Base-by-base conservation (phyloP, 2,888 invertebrate genomes). In the Notodonta dromedarius region DNA sequence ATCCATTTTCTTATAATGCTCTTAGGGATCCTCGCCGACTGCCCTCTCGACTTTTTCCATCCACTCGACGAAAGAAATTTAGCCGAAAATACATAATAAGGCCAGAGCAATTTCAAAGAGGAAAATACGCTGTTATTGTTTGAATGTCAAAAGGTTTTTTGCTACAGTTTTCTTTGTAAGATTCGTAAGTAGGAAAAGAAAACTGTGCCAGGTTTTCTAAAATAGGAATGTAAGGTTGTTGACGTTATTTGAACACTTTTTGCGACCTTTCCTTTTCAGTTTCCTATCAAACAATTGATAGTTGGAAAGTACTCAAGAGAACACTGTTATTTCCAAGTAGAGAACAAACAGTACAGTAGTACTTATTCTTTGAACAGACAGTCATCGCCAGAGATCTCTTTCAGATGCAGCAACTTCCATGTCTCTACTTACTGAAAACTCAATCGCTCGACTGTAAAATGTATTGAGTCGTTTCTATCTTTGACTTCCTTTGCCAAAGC, bases 131-230 rank as follows among this genome's bases (percentile, higher is more conserved):
- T 39, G 54, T n/a, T 54, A 54, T 39, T 52, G 16, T 46, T 46
- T 62, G 42, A 51, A 62, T 50, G 53, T 58, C 59, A 53, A 66
- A 60, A 61, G 61, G 35, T 61, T 61, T 61, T n/a, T 56, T 67
- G 54, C 70, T 56, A 69, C n/a, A 56, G 53, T 14, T 57, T 51
- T 57, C 16, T 51, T 57, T 40, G 46, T 57, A 39, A 57, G 50
- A 48, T 50, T 50, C 16, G 16, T 5, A 24, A 24, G 24, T 24
- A 16, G 11, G 24, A 52, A 57, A 51, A 56, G 50, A 56, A 35
- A 35, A 44, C 54, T 57, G 16, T 56, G 35, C 35, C 35, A 57
- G 35, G 59, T 58, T 59, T 68, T 42, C 4, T 35, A 35, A 42
- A 42, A 9, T 9, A 42, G 24, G 8, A 12, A 11, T 35, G 35